phyloP scores from a whole-genome alignment of 2,888 invertebrate genomes.

The Alloplasta piceator region DNA sequence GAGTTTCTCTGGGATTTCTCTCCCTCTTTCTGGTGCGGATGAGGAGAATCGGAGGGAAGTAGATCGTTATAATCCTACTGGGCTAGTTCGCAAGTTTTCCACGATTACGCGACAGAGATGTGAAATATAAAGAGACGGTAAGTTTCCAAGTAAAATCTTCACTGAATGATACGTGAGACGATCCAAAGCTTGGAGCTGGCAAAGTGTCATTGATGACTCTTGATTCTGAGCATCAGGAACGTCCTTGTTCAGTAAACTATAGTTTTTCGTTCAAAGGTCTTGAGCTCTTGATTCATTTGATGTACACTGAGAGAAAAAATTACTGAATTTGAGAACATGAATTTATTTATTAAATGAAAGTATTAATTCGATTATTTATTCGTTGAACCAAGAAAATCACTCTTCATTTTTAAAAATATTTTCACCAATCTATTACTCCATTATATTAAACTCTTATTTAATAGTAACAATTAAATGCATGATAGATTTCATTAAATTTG shows the following conservation, averaged over 20 bases:
- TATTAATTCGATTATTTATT: no score
- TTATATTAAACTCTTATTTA: no score
- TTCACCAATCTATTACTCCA: no score
- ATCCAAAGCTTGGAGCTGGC: background rate
- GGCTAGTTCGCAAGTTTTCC: constrained; percentile 48
- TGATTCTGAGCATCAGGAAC: background rate
- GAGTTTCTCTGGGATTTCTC: constrained; percentile 26
- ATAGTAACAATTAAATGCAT: no score
- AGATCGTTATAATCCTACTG: constrained; percentile 49
- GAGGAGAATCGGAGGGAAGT: constrained; percentile 20
- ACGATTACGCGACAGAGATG: background rate
- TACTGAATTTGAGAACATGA: no score
- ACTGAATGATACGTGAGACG: background rate
- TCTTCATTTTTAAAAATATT: no score
- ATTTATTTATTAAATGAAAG: no score
- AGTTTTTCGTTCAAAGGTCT: background rate
- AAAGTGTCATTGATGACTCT: background rate
- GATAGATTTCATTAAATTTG: no score
- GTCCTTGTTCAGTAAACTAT: background rate
- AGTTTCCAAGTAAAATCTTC: constrained; percentile 19
- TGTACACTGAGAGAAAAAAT: no score
- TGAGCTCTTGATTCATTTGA: no score
- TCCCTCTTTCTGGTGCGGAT: constrained; percentile 42
- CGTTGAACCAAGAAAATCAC: no score
- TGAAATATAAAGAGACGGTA: background rate